Evolutionary conservation across 2,888 invertebrate genomes (phyloP).

Genomic region (Drosophila maculinotata): DNA sequence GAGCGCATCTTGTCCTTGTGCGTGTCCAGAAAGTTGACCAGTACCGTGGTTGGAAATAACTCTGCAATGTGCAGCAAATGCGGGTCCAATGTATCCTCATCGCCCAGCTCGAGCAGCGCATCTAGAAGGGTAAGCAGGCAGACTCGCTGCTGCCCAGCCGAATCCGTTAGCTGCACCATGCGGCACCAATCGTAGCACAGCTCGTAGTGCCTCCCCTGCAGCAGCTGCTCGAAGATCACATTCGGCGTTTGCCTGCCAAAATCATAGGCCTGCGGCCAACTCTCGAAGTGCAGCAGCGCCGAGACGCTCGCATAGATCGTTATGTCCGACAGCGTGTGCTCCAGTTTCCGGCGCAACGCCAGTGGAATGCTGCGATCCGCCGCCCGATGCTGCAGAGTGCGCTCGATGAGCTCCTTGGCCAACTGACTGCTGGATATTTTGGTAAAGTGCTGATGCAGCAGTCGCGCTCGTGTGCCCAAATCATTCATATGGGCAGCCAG

Average conservation of each 20-base stretch:
- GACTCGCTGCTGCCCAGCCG: slow-evolving; percentile 81
- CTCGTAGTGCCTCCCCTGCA: slow-evolving; percentile 84
- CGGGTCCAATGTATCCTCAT: slow-evolving; percentile 71
- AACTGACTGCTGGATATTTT: slow-evolving; percentile 81
- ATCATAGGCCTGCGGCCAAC: slow-evolving; percentile 88
- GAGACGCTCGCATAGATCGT: slow-evolving; percentile 88
- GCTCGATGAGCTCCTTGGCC: slow-evolving; percentile 83
- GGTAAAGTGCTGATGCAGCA: slow-evolving; percentile 81
- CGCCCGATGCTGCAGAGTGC: slow-evolving; percentile 86
- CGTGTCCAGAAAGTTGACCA: slow-evolving; percentile 88
- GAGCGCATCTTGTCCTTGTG: slow-evolving; percentile 88
- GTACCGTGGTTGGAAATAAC: slow-evolving; percentile 87
- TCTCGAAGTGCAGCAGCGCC: slow-evolving; percentile 86
- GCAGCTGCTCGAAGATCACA: slow-evolving; percentile 79
- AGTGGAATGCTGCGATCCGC: slow-evolving; percentile 82
- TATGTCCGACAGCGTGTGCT: slow-evolving; percentile 87
- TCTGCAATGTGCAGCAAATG: slow-evolving; percentile 87
- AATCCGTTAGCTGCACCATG: slow-evolving; percentile 85
- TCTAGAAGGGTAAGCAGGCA: slow-evolving; percentile 77
- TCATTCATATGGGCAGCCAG: slow-evolving; percentile 74
- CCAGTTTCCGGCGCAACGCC: slow-evolving; percentile 83
- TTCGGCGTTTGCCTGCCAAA: slow-evolving; percentile 82
- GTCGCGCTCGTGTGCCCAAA: slow-evolving; percentile 70
- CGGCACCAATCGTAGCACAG: slow-evolving; percentile 90
- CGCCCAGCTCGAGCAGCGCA: slow-evolving; percentile 72